Base-by-base conservation (phyloP, 2,797 vertebrate species). In the Alfaro cultratus region DNA sequence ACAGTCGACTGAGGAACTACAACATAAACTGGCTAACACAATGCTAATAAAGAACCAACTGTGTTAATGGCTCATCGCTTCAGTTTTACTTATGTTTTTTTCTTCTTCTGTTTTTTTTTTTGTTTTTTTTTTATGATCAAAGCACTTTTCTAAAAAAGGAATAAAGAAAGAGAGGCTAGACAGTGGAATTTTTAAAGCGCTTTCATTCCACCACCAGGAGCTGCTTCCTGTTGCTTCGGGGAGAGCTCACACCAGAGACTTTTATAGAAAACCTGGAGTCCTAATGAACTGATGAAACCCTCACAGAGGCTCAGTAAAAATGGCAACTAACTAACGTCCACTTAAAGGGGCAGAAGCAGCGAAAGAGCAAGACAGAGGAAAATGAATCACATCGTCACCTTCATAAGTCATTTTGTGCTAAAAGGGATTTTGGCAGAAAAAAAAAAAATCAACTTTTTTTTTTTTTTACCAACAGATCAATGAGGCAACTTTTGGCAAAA, bases 221-320 rank as follows among this genome's bases (percentile, higher is more conserved):
- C 82, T 70, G 86, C 86, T 83, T 89, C 83, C 88, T 87, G 91
- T 86, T 85, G 85, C 92, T 86, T 60, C 39, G 1, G 89, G 91
- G 47, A 3, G 8, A 80, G 60, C 90, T 91, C 87, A 84, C 88
- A 81, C 85, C 49, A 36, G 31, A 57, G 51, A 72, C 67, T 86
- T 92, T 92, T 90, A 92, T 91, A 43, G 88, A 83, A 89, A n/a
- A 75, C 71, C 83, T 86, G 86, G 90, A 57, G 81, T 90, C 83
- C 80, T 89, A 88, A 92, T 92, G 87, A 92, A 92, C 18, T 77
- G 76, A 80, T 51, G 60, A 73, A 80, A 51, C 68, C 78, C 74
- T 5, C 34, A 47, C 1, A 18, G 74, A 75, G 81, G 78, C 57
- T 34, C 67, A 75, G 73, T 78, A 29, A 80, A 70, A 75, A 73